Conservation (phyloP, 92 coral and sea anemone species). For the Epizoanthus stellaris region DNA sequence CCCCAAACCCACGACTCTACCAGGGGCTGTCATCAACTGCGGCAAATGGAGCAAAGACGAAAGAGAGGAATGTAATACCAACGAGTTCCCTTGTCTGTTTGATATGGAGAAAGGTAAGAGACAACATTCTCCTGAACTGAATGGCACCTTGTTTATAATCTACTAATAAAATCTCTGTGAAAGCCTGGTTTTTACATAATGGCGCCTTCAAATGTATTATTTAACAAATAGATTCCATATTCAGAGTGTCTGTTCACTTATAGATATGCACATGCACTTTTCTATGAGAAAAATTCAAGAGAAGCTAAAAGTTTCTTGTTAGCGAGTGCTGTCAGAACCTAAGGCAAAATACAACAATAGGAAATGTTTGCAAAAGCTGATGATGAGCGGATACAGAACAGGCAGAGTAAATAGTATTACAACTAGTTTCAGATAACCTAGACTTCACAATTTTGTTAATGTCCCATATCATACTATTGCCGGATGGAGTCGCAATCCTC, state of each 20-base stretch:
- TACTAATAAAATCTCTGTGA: neutral
- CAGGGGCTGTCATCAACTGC: slow-evolving; percentile 88
- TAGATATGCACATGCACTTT: too few species aligned
- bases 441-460: neutral
- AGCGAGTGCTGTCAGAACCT: too few species aligned
- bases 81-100: slow-evolving; percentile 86
- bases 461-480: too few species aligned
- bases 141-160: neutral
- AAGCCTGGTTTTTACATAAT: neutral
- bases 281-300: too few species aligned
- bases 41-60: slow-evolving; percentile 68
- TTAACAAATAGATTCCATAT: too few species aligned
- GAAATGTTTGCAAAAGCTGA: too few species aligned
- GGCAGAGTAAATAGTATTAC: neutral
- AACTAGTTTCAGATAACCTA: neutral
- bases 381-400: too few species aligned
- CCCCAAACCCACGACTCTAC: slow-evolving; percentile 60
- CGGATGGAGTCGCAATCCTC: neutral
- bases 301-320: too few species aligned
- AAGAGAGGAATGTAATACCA: slow-evolving; percentile 75
- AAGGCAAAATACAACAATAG: too few species aligned
- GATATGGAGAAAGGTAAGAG: slow-evolving; percentile 76
- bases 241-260: too few species aligned
- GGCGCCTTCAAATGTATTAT: neutral
- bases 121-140: neutral